Base-by-base conservation (phyloP, 2,113 vertebrate species). In the Hypanus sabinus region DNA sequence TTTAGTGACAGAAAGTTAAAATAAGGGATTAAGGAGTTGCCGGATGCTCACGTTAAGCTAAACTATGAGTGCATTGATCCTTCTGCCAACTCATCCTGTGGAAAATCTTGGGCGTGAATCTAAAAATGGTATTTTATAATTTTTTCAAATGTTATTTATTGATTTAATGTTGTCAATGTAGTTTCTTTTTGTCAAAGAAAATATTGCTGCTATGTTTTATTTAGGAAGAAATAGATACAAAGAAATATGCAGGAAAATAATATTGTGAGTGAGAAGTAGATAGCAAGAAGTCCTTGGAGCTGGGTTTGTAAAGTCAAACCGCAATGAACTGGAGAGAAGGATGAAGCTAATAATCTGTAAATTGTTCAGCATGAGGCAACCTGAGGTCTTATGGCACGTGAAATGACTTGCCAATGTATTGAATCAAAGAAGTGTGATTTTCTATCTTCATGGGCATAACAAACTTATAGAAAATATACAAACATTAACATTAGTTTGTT, bases 401-500 rank as follows among this genome's bases (percentile, higher is more conserved):
- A 27, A 46, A 30, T 68, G 60, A 62, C 33, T 68, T 91, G n/a
- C 62, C 87, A 68, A 91, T 85, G 22, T 55, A 27, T 33, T 62
- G 20, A 68, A 10, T 10, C 62, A 91, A n/a, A 88, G n/a, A 90
- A 27, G 36, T 68, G 57, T 55, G 24, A 10, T 55, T 57, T 91
- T 91, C 87, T 68, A 33, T n/a, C 57, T 57, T 22, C 62, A 91
- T 36, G 46, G 46, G 46, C 46, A 46, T 46, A 46, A 46, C 62
- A 65, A 65, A 24, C 57, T 85, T 46, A 33, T 30, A 60, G 46
- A 87, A 87, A 91, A 91, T 68, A 91, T 91, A 65, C 36, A 91
- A 91, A 91, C 10, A 62, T 65, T 68, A 68, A 91, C 68, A 68
- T 68, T 91, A 12, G n/a, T 91, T 2, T 6, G n/a, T 36, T 90